A percentile compares a stretch with the other conserved stretches of the same genome.
phyloP scores from a whole-genome alignment of 2,888 invertebrate species.

The Chrysolina americana region DNA sequence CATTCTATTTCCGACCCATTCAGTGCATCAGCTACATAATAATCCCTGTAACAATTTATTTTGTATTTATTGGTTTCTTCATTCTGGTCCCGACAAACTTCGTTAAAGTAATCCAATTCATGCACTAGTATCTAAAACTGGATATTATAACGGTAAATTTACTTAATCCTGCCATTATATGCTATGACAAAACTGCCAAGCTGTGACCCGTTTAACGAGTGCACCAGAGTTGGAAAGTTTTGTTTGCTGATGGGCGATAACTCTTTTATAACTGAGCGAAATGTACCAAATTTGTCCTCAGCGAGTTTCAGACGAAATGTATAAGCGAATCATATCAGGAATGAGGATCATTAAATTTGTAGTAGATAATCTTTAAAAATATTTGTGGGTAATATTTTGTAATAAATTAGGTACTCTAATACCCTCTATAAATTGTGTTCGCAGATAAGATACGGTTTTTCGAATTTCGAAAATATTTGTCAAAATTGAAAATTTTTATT shows the following conservation, averaged over 20 bases:
- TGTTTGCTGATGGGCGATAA: background rate
- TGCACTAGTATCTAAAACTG: background rate
- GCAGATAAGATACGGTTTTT: too few relatives aligned
- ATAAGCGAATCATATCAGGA: background rate
- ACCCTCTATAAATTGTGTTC: too few relatives aligned
- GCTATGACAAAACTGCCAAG: conserved; percentile 1
- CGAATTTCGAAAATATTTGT: too few relatives aligned
- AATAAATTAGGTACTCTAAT: too few relatives aligned
- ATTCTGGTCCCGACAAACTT: background rate
- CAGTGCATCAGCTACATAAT: background rate
- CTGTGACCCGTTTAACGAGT: conserved; percentile 2
- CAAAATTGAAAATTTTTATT: too few relatives aligned
- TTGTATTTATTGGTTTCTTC: background rate
- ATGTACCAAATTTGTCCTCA: too few relatives aligned
- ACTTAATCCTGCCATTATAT: background rate
- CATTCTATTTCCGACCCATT: too few relatives aligned
- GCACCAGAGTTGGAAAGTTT: background rate
- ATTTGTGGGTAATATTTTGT: too few relatives aligned
- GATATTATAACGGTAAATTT: background rate
- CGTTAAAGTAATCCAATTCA: background rate
- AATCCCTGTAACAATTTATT: background rate
- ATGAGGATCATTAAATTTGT: too few relatives aligned
- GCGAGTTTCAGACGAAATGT: too few relatives aligned
- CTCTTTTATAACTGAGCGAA: background rate
- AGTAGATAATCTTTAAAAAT: too few relatives aligned